These are phyloP conservation scores for Lordiphosa clarofinis DNA, from an alignment of 1,140 invertebrate genomes.

Conservation along the genomic window DNA sequence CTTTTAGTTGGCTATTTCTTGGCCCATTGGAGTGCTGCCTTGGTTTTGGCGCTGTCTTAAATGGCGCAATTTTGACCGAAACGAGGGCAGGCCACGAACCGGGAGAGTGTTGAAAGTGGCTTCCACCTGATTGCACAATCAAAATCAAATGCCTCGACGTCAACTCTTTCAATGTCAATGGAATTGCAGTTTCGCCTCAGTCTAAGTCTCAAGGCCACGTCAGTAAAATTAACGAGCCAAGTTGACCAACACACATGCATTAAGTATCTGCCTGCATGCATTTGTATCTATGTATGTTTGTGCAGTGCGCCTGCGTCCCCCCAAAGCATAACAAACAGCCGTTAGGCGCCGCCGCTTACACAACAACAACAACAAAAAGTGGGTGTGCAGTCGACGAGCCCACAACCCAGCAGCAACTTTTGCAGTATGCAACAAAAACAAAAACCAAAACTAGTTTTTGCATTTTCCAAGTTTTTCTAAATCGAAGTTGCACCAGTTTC, in stretches of 20 bases:
- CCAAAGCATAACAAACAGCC: constrained; percentile 29
- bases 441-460: constrained; percentile 49
- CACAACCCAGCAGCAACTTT: constrained; percentile 31
- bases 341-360: constrained; percentile 46
- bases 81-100: neutral
- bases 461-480: constrained; percentile 38
- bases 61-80: constrained; percentile 32
- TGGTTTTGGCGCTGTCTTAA: constrained; percentile 44
- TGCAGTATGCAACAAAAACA: constrained; percentile 9
- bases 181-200: constrained; percentile 44
- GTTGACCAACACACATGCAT: constrained; percentile 47
- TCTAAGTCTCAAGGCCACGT: constrained; percentile 50
- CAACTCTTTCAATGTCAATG: constrained; percentile 69
- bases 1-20: constrained; percentile 28
- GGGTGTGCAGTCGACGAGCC: constrained; percentile 65
- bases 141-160: constrained; percentile 21
- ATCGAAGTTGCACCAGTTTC: constrained; percentile 50
- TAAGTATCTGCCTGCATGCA: constrained; percentile 3
- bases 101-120: constrained; percentile 6
- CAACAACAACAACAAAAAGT: constrained; percentile 52
- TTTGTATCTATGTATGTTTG: constrained; percentile 7
- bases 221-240: constrained; percentile 24
- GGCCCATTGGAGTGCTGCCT: constrained; percentile 33
- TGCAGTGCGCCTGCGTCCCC: constrained; percentile 5
- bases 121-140: constrained; percentile 51